Base-by-base conservation (phyloP, 2,888 invertebrate genomes). In the Caenorhabditis afra region DNA sequence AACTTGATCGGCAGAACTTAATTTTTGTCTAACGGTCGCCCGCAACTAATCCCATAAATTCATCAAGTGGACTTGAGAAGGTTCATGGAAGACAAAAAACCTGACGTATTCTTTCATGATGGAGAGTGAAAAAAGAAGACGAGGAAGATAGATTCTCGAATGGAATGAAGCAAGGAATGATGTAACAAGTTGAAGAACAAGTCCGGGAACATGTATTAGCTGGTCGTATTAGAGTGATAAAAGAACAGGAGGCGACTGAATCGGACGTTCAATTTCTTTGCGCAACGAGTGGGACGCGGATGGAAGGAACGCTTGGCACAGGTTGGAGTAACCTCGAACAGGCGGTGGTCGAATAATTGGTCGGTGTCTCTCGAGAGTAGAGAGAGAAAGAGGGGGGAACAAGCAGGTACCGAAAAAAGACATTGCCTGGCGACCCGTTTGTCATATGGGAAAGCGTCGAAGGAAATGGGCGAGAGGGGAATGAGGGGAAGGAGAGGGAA, bases 371-470 rank as follows among this genome's bases (percentile, higher is more conserved):
- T 55, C 68, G 64, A 76, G 68, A 76, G 55, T 78, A 41, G 29
- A 29, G 29, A 7, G 29, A 64, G 78, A 78, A 78, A 71, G 71
- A 66, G 78, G 29, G 29, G 29, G 73, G 78, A 78, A 78, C 78
- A 78, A 66, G 78, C 71, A 71, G 78, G 71, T 66, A 71, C 78
- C 78, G 41, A 70, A 66, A 77, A 70, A 73, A 73, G 73, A 57
- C 73, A 73, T 73, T 62, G 68, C 68, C 39, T 71, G 71, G 49
- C 71, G 62, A 58, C 73, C 73, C 64, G 64, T 71, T 71, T 71
- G 71, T 71, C 71, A 71, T 71, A 73, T 58, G 45, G 58, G 55
- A 64, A 57, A 39, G 4, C 29, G 7, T 7, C 7, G 29, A 16
- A 35, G 22, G n/a, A 12, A 55, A 37, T 29, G 29, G 29, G 29